A percentile compares a stretch with the other conserved stretches of the same genome.
Conservation (phyloP, 2,797 vertebrate species). For the Prunella strophiata region DNA sequence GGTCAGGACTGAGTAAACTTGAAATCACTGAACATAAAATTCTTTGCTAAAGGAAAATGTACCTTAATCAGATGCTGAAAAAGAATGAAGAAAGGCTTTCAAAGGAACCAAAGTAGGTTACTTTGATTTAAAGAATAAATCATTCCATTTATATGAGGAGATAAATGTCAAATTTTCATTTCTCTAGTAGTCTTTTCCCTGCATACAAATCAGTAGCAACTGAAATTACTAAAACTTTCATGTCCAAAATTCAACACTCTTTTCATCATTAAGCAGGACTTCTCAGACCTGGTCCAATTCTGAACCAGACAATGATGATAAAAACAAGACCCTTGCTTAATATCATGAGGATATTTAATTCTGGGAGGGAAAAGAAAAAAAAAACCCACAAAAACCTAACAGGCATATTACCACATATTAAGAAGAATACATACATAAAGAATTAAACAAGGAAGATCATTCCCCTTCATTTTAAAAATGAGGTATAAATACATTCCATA, state of each 20-base stretch:
- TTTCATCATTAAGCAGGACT: not conserved
- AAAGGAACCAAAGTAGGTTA: slow-evolving; percentile 10
- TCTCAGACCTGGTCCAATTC: not conserved
- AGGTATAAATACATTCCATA: not conserved
- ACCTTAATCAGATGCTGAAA: not conserved
- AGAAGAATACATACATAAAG: not conserved
- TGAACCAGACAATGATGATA: not conserved
- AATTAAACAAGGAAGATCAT: not conserved
- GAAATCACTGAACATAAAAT: not conserved
- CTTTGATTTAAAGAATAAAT: slow-evolving; percentile 48
- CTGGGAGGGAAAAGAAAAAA: not conserved
- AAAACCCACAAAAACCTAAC: not conserved
- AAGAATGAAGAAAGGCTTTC: not conserved
- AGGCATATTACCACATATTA: not conserved
- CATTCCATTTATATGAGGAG: slow-evolving; percentile 10
- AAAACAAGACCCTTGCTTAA: not conserved
- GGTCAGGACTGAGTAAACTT: slow-evolving; percentile 13
- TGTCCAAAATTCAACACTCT: not conserved
- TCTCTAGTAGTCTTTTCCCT: slow-evolving; percentile 5
- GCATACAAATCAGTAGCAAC: slow-evolving; percentile 23
- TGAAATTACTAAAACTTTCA: not conserved
- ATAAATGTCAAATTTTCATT: slow-evolving; percentile 47
- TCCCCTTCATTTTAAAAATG: not conserved
- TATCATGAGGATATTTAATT: not conserved
- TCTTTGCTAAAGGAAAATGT: not conserved